Conservation (phyloP, 2,888 invertebrate genomes). For the Arge pagana region DNA sequence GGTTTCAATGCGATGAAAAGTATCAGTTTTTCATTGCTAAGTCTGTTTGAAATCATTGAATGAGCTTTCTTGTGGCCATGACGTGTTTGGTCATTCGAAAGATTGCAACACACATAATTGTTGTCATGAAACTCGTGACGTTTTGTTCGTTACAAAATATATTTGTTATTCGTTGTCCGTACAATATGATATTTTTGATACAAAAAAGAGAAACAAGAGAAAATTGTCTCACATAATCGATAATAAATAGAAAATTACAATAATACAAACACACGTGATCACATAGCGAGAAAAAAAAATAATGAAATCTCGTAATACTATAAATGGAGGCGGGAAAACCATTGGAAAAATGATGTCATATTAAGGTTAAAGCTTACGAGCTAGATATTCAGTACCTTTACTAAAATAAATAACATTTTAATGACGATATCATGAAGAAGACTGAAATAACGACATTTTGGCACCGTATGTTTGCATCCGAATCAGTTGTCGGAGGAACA, state of each 20-base stretch:
- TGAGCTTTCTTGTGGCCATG: too few relatives aligned
- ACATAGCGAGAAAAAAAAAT: conserved; percentile 3
- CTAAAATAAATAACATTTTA: conserved; percentile 20
- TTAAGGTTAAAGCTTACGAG: conserved; percentile 3
- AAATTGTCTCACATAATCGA: conserved; percentile 34
- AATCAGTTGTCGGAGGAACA: too few relatives aligned
- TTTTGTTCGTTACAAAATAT: too few relatives aligned
- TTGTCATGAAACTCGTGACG: too few relatives aligned
- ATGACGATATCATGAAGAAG: conserved; percentile 3
- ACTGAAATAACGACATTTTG: too few relatives aligned
- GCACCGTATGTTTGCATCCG: too few relatives aligned
- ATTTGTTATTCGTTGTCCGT: conserved; percentile 42
- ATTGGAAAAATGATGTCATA: conserved; percentile 9
- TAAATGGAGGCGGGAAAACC: background rate
- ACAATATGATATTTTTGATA: conserved; percentile 42
- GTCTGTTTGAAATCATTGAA: too few relatives aligned
- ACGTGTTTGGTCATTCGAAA: too few relatives aligned
- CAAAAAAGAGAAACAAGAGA: conserved; percentile 28
- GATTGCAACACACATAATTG: too few relatives aligned
- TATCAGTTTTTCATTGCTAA: too few relatives aligned
- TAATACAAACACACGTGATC: conserved; percentile 24
- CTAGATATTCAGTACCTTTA: conserved; percentile 22
- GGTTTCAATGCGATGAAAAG: too few relatives aligned
- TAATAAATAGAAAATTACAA: conserved; percentile 32
- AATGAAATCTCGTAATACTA: background rate